These are phyloP conservation scores for Meriones psammophilus DNA, from an alignment of 2,797 vertebrate species.

Conservation along the genomic window DNA sequence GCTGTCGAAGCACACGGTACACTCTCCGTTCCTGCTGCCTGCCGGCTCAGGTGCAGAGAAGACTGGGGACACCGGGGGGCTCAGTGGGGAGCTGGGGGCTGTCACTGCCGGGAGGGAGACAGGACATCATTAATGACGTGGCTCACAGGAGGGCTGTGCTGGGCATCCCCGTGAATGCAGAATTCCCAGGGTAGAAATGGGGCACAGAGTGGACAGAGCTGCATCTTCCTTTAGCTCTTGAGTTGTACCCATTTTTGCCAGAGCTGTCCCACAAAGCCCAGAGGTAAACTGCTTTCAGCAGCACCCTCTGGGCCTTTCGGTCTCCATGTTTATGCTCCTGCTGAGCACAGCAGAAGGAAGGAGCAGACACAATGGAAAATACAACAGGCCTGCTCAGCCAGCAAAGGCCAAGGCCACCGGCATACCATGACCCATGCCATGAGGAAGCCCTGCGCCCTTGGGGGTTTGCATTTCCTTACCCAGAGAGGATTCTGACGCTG, in stretches of 20 bases:
- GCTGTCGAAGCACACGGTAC: constrained; percentile 98
- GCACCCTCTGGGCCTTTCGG: neutral
- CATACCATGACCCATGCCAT: neutral
- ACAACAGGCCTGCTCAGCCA: neutral
- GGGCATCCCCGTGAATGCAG: neutral
- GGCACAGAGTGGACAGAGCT: neutral
- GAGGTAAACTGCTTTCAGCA: neutral
- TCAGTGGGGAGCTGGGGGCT: constrained; percentile 97
- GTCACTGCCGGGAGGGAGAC: constrained; percentile 91
- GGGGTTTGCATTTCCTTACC: constrained; percentile 89
- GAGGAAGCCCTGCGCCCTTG: neutral
- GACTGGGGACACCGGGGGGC: constrained; percentile 93
- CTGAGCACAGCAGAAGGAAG: neutral
- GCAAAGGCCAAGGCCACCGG: neutral
- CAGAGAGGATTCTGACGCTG: constrained; percentile 97
- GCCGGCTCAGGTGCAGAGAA: constrained; percentile 91
- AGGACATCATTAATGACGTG: neutral
- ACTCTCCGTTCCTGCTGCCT: constrained; percentile 94
- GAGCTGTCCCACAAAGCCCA: neutral
- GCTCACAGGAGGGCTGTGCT: neutral
- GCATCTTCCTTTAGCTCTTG: neutral
- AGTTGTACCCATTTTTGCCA: neutral
- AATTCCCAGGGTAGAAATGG: neutral
- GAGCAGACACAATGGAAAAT: neutral
- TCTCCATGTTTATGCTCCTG: neutral